Conservation (phyloP, 1,140 invertebrate genomes). For the Chironomus tepperi region DNA sequence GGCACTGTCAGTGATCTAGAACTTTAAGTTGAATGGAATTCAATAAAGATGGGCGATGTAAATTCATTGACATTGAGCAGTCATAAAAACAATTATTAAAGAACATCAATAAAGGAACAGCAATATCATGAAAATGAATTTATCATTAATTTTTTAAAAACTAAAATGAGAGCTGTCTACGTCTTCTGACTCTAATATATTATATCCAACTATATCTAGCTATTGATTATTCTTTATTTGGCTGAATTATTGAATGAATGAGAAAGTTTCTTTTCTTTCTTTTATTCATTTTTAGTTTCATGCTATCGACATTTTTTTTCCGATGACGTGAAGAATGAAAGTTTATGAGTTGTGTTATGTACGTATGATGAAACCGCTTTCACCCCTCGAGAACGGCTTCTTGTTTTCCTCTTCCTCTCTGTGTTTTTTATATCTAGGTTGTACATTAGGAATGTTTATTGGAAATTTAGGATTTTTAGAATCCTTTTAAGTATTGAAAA, state of each 20-base stretch:
- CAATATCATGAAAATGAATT: no score
- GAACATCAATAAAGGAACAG: no score
- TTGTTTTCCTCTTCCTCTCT: neutral
- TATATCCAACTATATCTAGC: neutral
- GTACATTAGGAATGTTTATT: neutral
- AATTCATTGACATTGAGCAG: no score
- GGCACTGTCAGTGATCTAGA: no score
- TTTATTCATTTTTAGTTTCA: neutral
- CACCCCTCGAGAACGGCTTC: neutral
- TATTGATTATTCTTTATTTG: constrained; percentile 1
- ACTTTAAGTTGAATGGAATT: no score
- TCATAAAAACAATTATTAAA: no score
- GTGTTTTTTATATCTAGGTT: neutral
- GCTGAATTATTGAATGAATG: constrained; percentile 3
- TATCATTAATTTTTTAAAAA: no score
- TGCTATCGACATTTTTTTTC: neutral
- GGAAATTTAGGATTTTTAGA: neutral
- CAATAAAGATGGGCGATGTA: no score
- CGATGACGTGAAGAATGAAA: constrained; percentile 4
- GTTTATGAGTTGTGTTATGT: neutral
- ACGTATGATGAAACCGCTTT: neutral
- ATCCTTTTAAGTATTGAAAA: no score
- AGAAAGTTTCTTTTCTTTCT: neutral
- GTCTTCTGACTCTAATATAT: neutral
- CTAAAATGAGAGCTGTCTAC: neutral